Base-by-base conservation (phyloP, 2,113 vertebrate genomes). In the Grammomys surdaster region DNA sequence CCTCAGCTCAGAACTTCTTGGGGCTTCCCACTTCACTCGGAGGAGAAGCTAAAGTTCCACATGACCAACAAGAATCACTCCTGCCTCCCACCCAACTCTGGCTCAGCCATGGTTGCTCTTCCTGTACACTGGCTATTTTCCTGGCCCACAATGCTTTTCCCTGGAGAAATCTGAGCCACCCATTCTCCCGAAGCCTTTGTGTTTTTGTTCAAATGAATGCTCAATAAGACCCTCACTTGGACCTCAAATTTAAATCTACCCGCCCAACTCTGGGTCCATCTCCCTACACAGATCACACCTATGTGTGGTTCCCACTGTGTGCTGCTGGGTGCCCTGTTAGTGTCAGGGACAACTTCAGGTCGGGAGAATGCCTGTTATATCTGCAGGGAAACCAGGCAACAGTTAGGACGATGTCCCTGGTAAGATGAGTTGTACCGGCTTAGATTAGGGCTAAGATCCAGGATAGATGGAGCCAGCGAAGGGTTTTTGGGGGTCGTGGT, bases 361-460 rank as follows among this genome's bases (percentile, higher is more conserved):
- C 89, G 80, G 20, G 26, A 9, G 11, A 40, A 6, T 10, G 24
- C 65, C 43, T 2, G 28, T 1, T 16, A 0, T 3, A 0, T 31
- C 0, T 40, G 10, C 2, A 26, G 67, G 20, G 92, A 67, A 81
- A 58, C 8, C 40, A 58, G 76, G 67, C 36, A 28, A 24, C 0
- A 16, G 43, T 26, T 54, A 0, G 36, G 51, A 65, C 14, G 5
- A 2, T 7, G 88, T 11, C 82, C 78, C 60, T 5, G 76, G 24
- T 11, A 4, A 43, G 51, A 72, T 11, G 26, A 51, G 6, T 13
- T 7, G 24, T 16, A 69, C 56, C 5, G 19, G 51, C 17, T 58
- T 5, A 0, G 75, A 19, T 0, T 0, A 2, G 26, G 8, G 48
- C 26, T n/a, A 2, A 72, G 28, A 20, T 3, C 22, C 46, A 19